These are phyloP conservation scores for Enoplosus armatus DNA, from an alignment of 2,797 vertebrate genomes.

Conservation along the genomic window DNA sequence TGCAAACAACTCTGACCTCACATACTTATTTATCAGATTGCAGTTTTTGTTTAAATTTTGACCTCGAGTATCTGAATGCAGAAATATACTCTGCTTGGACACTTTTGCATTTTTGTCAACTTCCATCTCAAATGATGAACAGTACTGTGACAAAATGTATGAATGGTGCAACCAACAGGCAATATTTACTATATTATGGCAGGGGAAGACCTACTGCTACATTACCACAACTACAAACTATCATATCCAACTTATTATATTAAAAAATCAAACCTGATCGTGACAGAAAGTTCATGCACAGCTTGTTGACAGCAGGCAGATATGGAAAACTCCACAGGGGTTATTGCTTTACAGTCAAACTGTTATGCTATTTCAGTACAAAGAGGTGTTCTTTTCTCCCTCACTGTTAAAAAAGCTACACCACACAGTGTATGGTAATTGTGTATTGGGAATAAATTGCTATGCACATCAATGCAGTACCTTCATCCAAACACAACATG, in stretches of 20 bases:
- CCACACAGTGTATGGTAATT: constrained; percentile 34
- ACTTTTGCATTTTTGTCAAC: not conserved
- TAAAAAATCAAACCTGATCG: constrained; percentile 21
- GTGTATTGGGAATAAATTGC: constrained; percentile 39
- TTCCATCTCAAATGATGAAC: constrained; percentile 7
- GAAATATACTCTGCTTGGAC: not conserved
- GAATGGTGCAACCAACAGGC: not conserved
- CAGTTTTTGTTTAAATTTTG: not conserved
- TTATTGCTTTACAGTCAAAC: constrained; percentile 47
- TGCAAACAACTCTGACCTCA: constrained; percentile 16
- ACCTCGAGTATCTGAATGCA: not conserved
- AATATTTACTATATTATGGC: constrained; percentile 14
- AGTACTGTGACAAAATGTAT: constrained; percentile 1
- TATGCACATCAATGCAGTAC: constrained; percentile 40
- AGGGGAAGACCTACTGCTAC: not conserved
- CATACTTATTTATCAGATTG: not conserved
- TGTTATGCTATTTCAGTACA: constrained; percentile 35
- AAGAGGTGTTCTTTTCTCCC: constrained; percentile 24
- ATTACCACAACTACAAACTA: constrained; percentile 1
- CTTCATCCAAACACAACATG: constrained; percentile 22
- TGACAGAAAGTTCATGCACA: constrained; percentile 22
- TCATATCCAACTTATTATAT: constrained; percentile 6
- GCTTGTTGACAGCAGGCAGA: constrained; percentile 34
- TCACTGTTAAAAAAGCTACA: constrained; percentile 21
- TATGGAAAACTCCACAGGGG: constrained; percentile 26